Evolutionary conservation across 1,140 invertebrate genomes (phyloP), one percentile per base, ranked within the genome.

Genomic region (Drosophila serrata): DNA sequence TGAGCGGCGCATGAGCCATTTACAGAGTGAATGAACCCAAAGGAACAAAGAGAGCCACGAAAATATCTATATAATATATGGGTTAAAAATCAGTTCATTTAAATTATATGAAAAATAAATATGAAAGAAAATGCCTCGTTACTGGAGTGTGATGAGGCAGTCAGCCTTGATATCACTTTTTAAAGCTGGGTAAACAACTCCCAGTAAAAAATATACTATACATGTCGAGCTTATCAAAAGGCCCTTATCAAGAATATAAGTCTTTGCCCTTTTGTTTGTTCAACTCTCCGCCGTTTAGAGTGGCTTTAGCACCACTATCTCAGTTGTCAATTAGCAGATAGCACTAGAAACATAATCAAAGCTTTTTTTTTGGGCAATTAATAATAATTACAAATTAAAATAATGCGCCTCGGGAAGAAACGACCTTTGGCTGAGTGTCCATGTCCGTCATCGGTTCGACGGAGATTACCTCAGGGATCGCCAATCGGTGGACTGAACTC

Each of bases 311-410:
- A 6, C 13, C 37, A 29, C 12, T 64, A 64, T 64, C 61, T 33
- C 37, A 33, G 24, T 64, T 33, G 57, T 62, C 57, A 61, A 63
- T 31, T 63, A 31, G 12, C 33, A 60, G 55, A 60, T 63, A 63
- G 35, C 55, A 31, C 24, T 17, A 8, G 27, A 31, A 31, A 9
- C 27, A 60, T 27, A 55, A 61, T 51, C 35, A 39, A 31, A 35
- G 27, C 35, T 61, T 45, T 22, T 27, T 9, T 40, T 61, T 51
- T 33, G 17, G 48, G 37, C 49, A 74, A 75, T 74, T 74, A 64
- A 75, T 64, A 57, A 60, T 55, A 60, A 67, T 76, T 57, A 40
- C 40, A 59, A 59, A 67, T 67, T 76, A 76, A 76, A 76, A 40
- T 55, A 60, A 76, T 69, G 45, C 73, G 56, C 11, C 27, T n/a